Conservation (phyloP, 2,113 vertebrate species). For the Ciconia stormi region DNA sequence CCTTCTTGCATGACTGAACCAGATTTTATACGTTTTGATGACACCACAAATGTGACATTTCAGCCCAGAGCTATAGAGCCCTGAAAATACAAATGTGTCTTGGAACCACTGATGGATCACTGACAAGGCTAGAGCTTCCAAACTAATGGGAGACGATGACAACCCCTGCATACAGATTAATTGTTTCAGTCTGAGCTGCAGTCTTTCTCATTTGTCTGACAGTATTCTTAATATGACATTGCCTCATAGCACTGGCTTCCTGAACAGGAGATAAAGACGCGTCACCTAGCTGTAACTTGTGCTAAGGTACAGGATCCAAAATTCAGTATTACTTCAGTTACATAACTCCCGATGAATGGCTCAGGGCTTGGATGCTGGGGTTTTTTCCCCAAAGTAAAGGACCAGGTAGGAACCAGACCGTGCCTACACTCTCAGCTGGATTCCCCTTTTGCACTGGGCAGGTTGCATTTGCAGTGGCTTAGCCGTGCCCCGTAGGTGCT, state of each 20-base stretch:
- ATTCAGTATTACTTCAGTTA: not conserved
- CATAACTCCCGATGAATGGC: not conserved
- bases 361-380: not conserved
- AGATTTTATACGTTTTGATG: not conserved
- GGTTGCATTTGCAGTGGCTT: accelerated
- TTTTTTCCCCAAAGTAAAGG: not conserved
- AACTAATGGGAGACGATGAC: not conserved
- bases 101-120: not conserved
- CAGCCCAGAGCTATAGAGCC: conserved; percentile 3
- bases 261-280: not conserved
- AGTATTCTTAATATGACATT: not conserved
- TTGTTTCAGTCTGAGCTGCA: not conserved
- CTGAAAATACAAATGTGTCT: not conserved
- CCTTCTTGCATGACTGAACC: not conserved
- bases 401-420: not conserved
- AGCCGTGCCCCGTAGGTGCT: accelerated
- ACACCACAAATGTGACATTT: conserved; percentile 17
- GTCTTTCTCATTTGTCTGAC: not conserved
- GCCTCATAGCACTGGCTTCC: not conserved
- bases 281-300: not conserved
- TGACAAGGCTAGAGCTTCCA: conserved; percentile 11
- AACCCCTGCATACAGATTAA: not conserved
- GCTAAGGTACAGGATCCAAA: not conserved
- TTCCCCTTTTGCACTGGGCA: not conserved
- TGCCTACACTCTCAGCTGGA: not conserved